These are phyloP conservation scores for Aplysia californica DNA, from an alignment of 1,140 invertebrate genomes.

Conservation along the genomic window DNA sequence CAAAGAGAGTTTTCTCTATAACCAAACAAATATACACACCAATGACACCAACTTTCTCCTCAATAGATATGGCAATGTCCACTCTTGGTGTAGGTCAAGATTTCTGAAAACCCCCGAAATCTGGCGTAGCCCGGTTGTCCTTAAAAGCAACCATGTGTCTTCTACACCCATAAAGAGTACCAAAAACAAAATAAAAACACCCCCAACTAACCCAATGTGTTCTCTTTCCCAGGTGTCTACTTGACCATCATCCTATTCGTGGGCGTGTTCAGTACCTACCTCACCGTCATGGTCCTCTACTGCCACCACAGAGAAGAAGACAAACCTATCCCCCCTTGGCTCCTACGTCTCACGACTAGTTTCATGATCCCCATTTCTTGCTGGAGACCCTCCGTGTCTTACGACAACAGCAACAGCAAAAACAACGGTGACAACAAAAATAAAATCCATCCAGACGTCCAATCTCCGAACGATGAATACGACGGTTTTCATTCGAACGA, in stretches of 20 bases:
- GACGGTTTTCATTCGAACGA: not conserved
- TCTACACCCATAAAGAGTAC: not conserved
- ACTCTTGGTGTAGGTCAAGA: not conserved
- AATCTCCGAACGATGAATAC: not conserved
- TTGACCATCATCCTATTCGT: conserved; percentile 13
- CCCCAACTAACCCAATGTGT: not conserved
- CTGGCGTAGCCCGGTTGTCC: not conserved
- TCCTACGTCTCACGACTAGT: not conserved
- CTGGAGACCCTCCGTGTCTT: not conserved
- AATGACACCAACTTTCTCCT: conserved; percentile 2
- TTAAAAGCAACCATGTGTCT: not conserved
- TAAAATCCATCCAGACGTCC: not conserved
- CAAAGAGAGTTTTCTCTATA: too few relatives aligned
- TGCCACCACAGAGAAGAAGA: not conserved
- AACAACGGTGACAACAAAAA: not conserved
- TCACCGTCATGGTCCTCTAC: not conserved
- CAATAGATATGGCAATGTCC: not conserved
- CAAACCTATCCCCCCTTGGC: not conserved
- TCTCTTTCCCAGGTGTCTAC: not conserved
- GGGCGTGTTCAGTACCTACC: not conserved
- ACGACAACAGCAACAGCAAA: not conserved
- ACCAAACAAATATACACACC: too few relatives aligned
- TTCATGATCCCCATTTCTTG: not conserved
- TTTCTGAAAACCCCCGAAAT: too few relatives aligned
- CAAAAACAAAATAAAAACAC: not conserved